Conservation (phyloP, 2,113 vertebrate genomes). For the Gnathonemus echidnorhynchus region DNA sequence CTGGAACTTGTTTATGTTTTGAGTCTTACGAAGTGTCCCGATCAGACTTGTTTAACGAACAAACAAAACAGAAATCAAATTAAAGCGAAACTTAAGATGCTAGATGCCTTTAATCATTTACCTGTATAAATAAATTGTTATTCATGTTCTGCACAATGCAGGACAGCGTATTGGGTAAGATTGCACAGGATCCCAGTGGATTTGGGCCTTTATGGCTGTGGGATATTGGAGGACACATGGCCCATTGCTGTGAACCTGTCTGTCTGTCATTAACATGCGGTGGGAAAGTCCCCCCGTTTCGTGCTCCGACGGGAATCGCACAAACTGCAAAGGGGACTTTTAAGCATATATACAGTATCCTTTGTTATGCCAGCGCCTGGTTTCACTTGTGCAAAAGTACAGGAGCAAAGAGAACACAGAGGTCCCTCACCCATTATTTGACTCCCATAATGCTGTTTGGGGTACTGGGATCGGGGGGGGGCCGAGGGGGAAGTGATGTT, state of each 20-base stretch:
- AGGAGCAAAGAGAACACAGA: background rate
- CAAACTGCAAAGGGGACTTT: background rate
- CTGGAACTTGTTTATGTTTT: background rate
- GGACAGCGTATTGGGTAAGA: background rate
- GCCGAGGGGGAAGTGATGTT: conserved; percentile 11
- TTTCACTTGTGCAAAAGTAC: background rate
- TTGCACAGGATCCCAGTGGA: background rate
- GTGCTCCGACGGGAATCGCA: background rate
- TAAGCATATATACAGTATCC: background rate
- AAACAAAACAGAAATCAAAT: background rate
- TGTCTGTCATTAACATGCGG: conserved; percentile 9
- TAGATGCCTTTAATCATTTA: background rate
- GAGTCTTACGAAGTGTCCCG: background rate
- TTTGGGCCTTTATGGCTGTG: background rate
- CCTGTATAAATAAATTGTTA: background rate
- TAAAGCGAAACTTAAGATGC: background rate
- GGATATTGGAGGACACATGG: background rate
- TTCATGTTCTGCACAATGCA: background rate
- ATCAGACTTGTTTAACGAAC: background rate
- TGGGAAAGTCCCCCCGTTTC: conserved; percentile 15
- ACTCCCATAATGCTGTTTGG: background rate
- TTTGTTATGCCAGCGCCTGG: background rate
- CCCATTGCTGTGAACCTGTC: background rate
- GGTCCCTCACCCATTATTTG: background rate
- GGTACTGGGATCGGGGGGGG: background rate